Base-by-base conservation (phyloP, 2,797 vertebrate species). In the Lophius americanus region DNA sequence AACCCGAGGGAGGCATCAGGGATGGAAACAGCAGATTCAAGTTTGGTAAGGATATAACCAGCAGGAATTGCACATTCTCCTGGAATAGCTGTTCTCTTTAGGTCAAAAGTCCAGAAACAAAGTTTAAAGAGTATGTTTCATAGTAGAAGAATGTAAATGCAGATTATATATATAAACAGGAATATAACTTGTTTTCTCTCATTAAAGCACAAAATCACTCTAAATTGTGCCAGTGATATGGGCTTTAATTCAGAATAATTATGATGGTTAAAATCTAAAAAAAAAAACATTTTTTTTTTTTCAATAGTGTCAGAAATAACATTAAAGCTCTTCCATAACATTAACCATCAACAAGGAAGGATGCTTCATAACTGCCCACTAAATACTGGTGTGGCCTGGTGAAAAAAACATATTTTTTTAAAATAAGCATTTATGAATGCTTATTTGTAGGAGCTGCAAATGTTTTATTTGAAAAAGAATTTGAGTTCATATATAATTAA, bases 391-490 rank as follows among this genome's bases (percentile, higher is more conserved):
- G 23, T 1, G 23, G 23, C 23, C 23, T 23, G 23, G 23, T 23
- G 23, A 23, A 23, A 23, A 23, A 23, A 23, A 23, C 23, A 23
- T 23, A 23, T 23, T 23, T 23, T 23, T 23, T 23, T 54, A 37
- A 2, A 11, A 32, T 3, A 12, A 42, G 44, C 5, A 32, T 54
- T 51, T 35, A 42, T 32, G 12, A 48, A 23, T 14, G 8, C 14
- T 61, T 51, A 32, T 46, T 67, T 48, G 14, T 51, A 41, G 2
- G 6, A 23, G 2, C 10, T 57, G 9, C 51, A 57, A 37, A 2
- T 50, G 56, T 64, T 54, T 64, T 54, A 35, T 74, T 50, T 53
- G 14, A 5, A 56, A 56, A n/a, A 49, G 8, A 52, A 68, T 36
- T 23, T 2, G 9, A n/a, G 39, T 7, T 32, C 60, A 57, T 38